A percentile compares a stretch with the other conserved stretches of the same genome.
phyloP scores from a whole-genome alignment of 2,113 vertebrate genomes.

The Tetraodon nigroviridis region DNA sequence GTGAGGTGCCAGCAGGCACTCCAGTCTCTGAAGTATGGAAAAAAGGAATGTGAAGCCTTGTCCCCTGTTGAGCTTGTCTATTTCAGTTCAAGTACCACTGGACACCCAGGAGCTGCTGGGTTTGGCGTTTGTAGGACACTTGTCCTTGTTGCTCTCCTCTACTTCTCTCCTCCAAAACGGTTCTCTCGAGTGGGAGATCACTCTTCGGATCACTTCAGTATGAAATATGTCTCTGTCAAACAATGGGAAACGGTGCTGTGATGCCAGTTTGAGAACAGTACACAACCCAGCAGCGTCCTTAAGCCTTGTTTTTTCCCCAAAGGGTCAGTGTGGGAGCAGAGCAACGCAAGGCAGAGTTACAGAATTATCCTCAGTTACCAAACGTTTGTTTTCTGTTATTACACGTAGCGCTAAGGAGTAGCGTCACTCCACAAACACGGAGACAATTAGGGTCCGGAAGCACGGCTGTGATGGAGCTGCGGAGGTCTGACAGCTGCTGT shows the following conservation, averaged over 20 bases:
- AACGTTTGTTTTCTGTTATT: slow-evolving; percentile 68
- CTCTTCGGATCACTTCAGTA: slow-evolving; percentile 66
- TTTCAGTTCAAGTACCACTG: slow-evolving; percentile 71
- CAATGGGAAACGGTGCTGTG: slow-evolving; percentile 57
- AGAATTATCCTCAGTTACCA: slow-evolving; percentile 55
- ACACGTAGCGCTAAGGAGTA: slow-evolving; percentile 24
- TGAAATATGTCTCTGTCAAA: slow-evolving; percentile 66
- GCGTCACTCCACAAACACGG: slow-evolving; percentile 39
- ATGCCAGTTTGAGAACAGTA: slow-evolving; percentile 43
- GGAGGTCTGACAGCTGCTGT: background rate
- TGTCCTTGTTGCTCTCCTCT: slow-evolving; percentile 68
- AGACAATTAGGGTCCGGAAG: slow-evolving; percentile 19
- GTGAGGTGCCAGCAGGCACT: slow-evolving; percentile 46
- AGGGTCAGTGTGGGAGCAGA: slow-evolving; percentile 45
- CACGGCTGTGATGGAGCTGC: background rate
- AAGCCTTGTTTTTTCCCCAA: slow-evolving; percentile 38
- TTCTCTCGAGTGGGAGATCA: slow-evolving; percentile 67
- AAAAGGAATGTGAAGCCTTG: slow-evolving; percentile 60
- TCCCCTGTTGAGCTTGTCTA: slow-evolving; percentile 59
- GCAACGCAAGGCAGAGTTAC: slow-evolving; percentile 29
- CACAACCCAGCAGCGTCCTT: slow-evolving; percentile 44
- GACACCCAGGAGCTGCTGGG: slow-evolving; percentile 63
- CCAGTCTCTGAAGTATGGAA: slow-evolving; percentile 32
- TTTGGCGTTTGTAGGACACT: slow-evolving; percentile 68
- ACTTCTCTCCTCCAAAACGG: slow-evolving; percentile 70